Percentiles rank a stretch among this genome's conserved stretches.
phyloP scores from a whole-genome alignment of 2,888 invertebrate species.

The Amiota communis region DNA sequence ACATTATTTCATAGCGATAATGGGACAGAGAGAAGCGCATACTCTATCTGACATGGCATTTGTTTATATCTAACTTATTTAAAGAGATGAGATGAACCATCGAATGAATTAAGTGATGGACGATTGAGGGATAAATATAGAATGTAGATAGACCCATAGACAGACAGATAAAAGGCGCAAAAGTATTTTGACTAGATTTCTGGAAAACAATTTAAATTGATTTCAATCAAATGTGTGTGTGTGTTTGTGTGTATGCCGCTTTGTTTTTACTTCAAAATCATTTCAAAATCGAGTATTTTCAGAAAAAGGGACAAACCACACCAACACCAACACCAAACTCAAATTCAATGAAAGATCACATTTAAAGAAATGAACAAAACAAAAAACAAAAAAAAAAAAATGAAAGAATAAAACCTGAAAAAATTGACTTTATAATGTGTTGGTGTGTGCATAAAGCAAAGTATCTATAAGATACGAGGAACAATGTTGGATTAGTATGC shows the following conservation, averaged over 20 bases:
- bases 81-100: too few relatives aligned
- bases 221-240: slow-evolving; percentile 61
- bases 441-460: slow-evolving; percentile 45
- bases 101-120: not conserved
- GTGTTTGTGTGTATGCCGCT: slow-evolving; percentile 51
- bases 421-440: slow-evolving; percentile 69
- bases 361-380: slow-evolving; percentile 44
- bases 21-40: not conserved
- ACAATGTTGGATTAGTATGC: slow-evolving; percentile 64
- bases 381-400: not conserved
- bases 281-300: slow-evolving; percentile 45
- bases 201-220: slow-evolving; percentile 69
- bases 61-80: not conserved
- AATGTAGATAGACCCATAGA: not conserved
- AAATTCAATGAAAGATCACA: slow-evolving; percentile 65
- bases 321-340: slow-evolving; percentile 33
- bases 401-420: slow-evolving; percentile 28
- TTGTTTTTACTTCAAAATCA: slow-evolving; percentile 56
- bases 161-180: slow-evolving; percentile 1
- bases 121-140: not conserved
- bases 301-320: slow-evolving; percentile 62
- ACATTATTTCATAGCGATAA: slow-evolving; percentile 25
- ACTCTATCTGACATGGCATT: not conserved
- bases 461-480: slow-evolving; percentile 66
- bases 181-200: slow-evolving; percentile 49